Percentiles rank a stretch among this genome's conserved stretches.
Conservation (phyloP, 2,888 invertebrate species). For the Heterodera filipjevi region DNA sequence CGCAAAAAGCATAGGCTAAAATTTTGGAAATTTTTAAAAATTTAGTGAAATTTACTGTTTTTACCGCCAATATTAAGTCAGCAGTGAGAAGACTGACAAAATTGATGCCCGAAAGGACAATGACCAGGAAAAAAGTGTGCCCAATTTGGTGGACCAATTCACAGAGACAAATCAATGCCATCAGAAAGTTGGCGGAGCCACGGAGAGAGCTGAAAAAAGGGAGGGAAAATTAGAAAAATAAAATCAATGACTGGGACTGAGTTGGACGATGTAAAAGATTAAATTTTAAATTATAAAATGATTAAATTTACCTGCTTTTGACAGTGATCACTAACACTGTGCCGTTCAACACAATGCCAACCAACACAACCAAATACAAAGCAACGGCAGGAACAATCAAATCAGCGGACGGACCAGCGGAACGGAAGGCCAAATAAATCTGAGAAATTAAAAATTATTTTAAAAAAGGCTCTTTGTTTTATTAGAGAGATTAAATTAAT, state of each 20-base stretch:
- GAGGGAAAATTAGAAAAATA: too few species aligned
- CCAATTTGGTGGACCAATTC: conserved; percentile 2
- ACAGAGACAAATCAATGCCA: not conserved
- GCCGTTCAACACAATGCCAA: conserved; percentile 5
- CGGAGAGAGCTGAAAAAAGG: not conserved
- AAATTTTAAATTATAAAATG: too few species aligned
- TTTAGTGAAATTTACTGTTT: not conserved
- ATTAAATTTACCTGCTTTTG: not conserved
- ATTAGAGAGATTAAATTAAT: too few species aligned
- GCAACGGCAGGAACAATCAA: not conserved
- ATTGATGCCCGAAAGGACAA: not conserved
- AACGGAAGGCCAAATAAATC: conserved; percentile 1
- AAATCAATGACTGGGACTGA: too few species aligned
- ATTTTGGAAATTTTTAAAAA: not conserved
- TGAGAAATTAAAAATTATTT: not conserved
- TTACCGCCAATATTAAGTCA: not conserved
- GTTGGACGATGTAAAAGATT: too few species aligned
- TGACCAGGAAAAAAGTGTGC: not conserved
- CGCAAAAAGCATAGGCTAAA: conserved; percentile 1
- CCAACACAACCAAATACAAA: not conserved
- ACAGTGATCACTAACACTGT: not conserved
- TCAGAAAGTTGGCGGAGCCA: not conserved
- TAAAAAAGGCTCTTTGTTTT: too few species aligned
- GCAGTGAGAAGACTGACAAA: not conserved
- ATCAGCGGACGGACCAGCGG: not conserved